These are phyloP conservation scores for Drosophila eohydei DNA, from an alignment of 2,888 invertebrate genomes.

Conservation along the genomic window DNA sequence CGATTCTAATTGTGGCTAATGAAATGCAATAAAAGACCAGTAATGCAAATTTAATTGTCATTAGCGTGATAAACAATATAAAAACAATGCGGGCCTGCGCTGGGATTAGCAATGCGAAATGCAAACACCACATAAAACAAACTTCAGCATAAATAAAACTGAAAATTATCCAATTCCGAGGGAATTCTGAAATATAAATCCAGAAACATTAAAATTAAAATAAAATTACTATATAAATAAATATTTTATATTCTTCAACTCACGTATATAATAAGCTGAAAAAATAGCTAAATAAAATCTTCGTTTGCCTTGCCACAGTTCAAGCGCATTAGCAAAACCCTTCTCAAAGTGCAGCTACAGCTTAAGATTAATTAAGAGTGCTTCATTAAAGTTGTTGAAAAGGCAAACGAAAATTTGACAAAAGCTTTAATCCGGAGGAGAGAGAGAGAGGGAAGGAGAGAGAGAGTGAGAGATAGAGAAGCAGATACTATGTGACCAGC, in stretches of 20 bases:
- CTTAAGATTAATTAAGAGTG: conserved; percentile 36
- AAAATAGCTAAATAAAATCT: neutral
- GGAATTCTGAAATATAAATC: neutral
- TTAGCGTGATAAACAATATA: conserved; percentile 45
- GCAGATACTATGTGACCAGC: conserved; percentile 3
- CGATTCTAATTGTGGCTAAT: conserved; percentile 56
- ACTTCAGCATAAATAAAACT: conserved; percentile 21
- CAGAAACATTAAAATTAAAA: neutral
- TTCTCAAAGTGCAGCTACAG: conserved; percentile 19
- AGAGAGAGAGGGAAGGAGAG: neutral
- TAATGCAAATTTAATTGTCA: conserved; percentile 60
- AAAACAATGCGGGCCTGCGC: conserved; percentile 12
- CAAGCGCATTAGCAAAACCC: conserved; percentile 6
- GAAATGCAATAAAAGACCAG: conserved; percentile 48
- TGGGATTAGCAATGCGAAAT: conserved; percentile 21
- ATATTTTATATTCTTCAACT: neutral
- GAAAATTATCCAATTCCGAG: conserved; percentile 3
- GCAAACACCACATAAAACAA: neutral
- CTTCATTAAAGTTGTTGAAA: conserved; percentile 29
- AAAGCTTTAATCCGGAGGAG: conserved; percentile 12
- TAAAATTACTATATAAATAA: neutral
- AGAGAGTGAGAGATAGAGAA: neutral
- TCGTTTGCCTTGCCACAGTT: neutral
- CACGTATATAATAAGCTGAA: neutral
- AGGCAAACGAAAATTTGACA: conserved; percentile 15